phyloP scores from a whole-genome alignment of 2,888 invertebrate species.

The Drosophila siamana region DNA sequence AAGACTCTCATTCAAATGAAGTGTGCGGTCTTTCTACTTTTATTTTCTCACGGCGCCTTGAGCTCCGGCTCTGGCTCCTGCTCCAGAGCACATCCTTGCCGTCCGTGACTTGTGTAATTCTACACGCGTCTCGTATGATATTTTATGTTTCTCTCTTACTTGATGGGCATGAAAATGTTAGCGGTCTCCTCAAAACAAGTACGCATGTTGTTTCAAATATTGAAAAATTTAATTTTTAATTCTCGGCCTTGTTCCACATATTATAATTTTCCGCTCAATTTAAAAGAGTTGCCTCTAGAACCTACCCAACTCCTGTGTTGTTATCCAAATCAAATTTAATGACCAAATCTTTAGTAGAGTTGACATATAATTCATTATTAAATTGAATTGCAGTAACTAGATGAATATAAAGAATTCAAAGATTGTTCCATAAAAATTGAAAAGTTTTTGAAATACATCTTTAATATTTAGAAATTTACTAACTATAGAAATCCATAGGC shows the following conservation, averaged over 20 bases:
- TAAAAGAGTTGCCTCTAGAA: conserved; percentile 32
- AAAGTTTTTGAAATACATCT: too few relatives aligned
- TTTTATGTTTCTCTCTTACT: conserved; percentile 52
- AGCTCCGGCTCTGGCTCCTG: conserved; percentile 28
- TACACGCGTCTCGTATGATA: conserved; percentile 66
- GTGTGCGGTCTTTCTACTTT: conserved; percentile 15
- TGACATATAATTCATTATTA: too few relatives aligned
- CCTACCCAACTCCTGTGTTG: conserved; percentile 5
- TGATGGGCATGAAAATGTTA: conserved; percentile 54
- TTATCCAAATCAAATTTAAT: conserved; percentile 28
- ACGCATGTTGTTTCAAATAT: conserved; percentile 61
- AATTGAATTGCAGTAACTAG: too few relatives aligned
- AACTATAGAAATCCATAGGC: too few relatives aligned
- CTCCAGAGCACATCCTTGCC: conserved; percentile 42
- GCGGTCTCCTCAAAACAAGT: conserved; percentile 8
- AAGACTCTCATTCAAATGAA: conserved; percentile 44
- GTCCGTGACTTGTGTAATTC: conserved; percentile 61
- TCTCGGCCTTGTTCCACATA: conserved; percentile 46
- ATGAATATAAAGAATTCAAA: too few relatives aligned
- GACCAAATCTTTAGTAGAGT: neutral
- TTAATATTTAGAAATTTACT: too few relatives aligned
- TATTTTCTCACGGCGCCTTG: conserved; percentile 66
- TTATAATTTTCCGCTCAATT: conserved; percentile 55
- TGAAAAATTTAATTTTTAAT: conserved; percentile 43
- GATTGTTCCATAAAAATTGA: too few relatives aligned